Evolutionary conservation across 2,113 vertebrate species (phyloP).

Genomic region (Mandrillus leucophaeus): DNA sequence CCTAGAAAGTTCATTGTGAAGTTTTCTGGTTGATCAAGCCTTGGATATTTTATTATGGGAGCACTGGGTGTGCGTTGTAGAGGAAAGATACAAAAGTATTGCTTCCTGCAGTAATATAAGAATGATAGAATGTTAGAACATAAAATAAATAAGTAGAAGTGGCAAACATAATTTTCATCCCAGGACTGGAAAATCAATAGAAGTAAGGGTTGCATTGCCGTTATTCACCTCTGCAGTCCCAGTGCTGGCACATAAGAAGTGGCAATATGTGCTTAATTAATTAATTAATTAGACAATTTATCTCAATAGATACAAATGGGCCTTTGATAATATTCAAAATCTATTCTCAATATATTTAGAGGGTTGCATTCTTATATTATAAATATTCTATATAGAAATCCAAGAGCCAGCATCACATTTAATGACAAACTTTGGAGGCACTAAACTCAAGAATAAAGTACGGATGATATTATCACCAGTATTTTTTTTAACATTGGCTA

Average conservation of each 20-base stretch:
- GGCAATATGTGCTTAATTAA: background rate
- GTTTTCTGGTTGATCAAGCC: background rate
- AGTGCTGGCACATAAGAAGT: background rate
- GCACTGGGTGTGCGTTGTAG: background rate
- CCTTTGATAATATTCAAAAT: background rate
- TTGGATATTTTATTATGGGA: background rate
- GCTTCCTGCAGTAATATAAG: background rate
- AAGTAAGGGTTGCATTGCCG: background rate
- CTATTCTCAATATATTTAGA: background rate
- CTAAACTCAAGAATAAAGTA: background rate
- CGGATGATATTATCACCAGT: background rate
- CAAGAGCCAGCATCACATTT: background rate
- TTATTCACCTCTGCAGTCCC: background rate
- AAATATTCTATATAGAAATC: background rate
- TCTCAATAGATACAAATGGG: background rate
- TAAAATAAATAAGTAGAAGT: background rate
- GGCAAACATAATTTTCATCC: background rate
- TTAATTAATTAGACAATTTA: slow-evolving; percentile 25
- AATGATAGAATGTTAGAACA: background rate
- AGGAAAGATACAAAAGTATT: background rate
- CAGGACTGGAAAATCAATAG: background rate
- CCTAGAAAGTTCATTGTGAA: background rate
- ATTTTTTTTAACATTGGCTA: background rate
- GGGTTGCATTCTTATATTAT: background rate
- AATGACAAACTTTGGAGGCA: background rate